Evolutionary conservation across 2,113 vertebrate genomes (phyloP).

Genomic region (Protobothrops flavoviridis): DNA sequence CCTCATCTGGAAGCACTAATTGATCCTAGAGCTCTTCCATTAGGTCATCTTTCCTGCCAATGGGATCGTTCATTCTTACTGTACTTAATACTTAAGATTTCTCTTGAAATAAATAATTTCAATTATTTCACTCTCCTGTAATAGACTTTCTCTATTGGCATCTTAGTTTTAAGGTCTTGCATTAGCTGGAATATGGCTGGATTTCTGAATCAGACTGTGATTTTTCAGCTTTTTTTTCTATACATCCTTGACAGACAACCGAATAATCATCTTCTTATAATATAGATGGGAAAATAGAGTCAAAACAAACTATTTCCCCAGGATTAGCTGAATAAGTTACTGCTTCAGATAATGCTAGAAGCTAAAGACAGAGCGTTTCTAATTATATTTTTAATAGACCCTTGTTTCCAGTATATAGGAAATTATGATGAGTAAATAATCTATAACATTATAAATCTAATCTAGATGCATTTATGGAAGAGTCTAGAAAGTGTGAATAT

Average conservation of each 20-base stretch:
- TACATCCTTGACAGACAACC: not conserved
- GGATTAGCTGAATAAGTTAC: not conserved
- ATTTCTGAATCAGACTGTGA: not conserved
- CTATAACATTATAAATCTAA: not conserved
- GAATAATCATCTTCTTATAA: not conserved
- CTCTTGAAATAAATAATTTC: no score
- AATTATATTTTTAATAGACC: not conserved
- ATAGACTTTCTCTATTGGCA: not conserved
- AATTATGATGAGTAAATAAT: not conserved
- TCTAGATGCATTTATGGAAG: not conserved
- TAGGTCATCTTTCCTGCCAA: not conserved
- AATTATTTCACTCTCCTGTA: not conserved
- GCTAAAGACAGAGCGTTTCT: not conserved
- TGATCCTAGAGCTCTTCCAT: not conserved
- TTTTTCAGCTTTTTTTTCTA: not conserved
- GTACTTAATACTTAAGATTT: not conserved
- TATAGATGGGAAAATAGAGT: not conserved
- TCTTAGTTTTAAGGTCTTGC: not conserved
- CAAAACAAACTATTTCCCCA: not conserved
- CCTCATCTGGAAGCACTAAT: not conserved
- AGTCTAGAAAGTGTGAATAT: not conserved
- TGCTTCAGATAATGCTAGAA: not conserved
- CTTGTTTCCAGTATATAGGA: not conserved
- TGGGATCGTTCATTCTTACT: not conserved
- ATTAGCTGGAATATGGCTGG: not conserved